A percentile compares a stretch with the other conserved stretches of the same genome.
Conservation (phyloP, 2,888 invertebrate species). For the Molorchus minor region DNA sequence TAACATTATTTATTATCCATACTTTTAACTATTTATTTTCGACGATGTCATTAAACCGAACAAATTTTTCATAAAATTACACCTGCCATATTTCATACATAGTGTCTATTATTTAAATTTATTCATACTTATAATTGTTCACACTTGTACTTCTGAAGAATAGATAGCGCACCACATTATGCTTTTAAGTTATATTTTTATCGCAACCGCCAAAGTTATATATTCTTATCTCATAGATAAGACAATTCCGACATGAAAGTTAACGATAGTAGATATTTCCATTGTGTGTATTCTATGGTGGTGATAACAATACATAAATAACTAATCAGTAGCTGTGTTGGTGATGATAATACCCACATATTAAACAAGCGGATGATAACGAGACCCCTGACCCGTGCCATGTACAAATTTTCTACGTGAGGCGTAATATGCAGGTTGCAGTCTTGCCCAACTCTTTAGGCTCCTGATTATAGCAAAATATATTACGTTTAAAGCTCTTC, state of each 20-base stretch:
- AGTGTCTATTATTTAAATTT: background rate
- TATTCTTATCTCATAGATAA: conserved; percentile 41
- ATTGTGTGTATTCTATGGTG: conserved; percentile 55
- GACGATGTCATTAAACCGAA: too few relatives aligned
- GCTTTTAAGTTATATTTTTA: conserved; percentile 26
- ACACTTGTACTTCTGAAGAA: conserved; percentile 1
- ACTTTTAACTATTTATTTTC: too few relatives aligned
- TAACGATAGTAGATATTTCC: conserved; percentile 54
- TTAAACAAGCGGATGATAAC: conserved; percentile 24
- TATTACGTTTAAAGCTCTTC: too few relatives aligned
- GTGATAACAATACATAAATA: conserved; percentile 55
- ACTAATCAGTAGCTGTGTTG: conserved; percentile 54
- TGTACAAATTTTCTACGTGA: conserved; percentile 17
- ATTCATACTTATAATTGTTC: background rate
- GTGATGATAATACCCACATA: conserved; percentile 56
- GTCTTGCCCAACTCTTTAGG: background rate
- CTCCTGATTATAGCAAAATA: too few relatives aligned
- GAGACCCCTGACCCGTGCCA: conserved; percentile 8
- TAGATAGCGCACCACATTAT: conserved; percentile 4
- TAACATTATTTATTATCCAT: too few relatives aligned
- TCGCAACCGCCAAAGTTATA: conserved; percentile 38
- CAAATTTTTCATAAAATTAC: too few relatives aligned
- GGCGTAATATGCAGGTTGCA: conserved; percentile 13
- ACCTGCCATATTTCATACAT: too few relatives aligned
- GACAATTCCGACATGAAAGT: conserved; percentile 51